A percentile compares a stretch with the other conserved stretches of the same genome.
Conservation (phyloP, 2,797 vertebrate species). For the Knipowitschia caucasica region DNA sequence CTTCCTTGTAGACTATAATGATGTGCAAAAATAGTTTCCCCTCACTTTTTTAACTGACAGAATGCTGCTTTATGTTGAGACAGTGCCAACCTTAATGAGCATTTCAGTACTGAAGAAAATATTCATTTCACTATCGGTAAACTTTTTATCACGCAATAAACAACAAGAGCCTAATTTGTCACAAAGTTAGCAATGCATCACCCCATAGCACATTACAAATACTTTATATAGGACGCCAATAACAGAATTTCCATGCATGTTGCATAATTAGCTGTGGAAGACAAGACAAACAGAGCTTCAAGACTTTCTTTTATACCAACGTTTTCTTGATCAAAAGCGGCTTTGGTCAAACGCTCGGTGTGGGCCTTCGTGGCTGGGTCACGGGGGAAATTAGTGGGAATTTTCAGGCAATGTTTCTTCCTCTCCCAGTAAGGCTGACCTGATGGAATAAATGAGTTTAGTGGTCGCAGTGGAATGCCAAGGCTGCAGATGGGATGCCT, state of each 20-base stretch:
- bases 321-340: conserved; percentile 21
- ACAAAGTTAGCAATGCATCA: conserved; percentile 16
- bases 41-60: conserved; percentile 12
- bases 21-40: conserved; percentile 17
- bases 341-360: conserved; percentile 5
- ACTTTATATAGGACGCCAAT: not conserved
- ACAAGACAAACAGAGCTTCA: conserved; percentile 11
- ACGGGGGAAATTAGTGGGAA: conserved; percentile 41
- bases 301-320: conserved; percentile 2
- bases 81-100: conserved; percentile 29
- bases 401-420: conserved; percentile 30
- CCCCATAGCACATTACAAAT: conserved; percentile 14
- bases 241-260: conserved; percentile 5
- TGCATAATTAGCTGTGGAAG: conserved; percentile 15
- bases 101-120: conserved; percentile 13
- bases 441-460: conserved; percentile 29
- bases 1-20: conserved; percentile 20
- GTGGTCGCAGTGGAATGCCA: conserved; percentile 23
- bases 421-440: conserved; percentile 27
- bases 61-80: conserved; percentile 18
- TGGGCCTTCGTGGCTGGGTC: conserved; percentile 16
- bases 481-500: conserved; percentile 1
- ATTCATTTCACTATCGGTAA: conserved; percentile 2
- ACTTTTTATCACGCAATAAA: conserved; percentile 13
- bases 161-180: conserved; percentile 20